These are phyloP conservation scores for Synchiropus splendidus DNA, from an alignment of 2,113 vertebrate genomes.

Conservation along the genomic window DNA sequence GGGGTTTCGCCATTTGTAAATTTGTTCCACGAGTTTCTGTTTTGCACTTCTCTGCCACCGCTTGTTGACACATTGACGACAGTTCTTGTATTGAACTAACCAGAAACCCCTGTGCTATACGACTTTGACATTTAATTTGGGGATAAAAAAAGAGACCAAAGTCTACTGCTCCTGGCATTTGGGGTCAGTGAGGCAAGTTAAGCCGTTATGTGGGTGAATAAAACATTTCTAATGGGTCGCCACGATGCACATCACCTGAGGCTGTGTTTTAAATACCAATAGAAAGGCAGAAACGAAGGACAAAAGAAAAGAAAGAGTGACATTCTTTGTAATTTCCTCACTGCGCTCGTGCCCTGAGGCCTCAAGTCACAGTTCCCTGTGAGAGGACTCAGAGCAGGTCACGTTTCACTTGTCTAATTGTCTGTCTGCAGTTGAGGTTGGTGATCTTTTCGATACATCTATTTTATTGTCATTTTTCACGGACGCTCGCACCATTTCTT, in stretches of 20 bases:
- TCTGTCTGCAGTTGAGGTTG: constrained; percentile 8
- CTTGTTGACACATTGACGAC: no score
- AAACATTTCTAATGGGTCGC: constrained; percentile 54
- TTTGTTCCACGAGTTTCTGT: no score
- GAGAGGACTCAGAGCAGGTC: constrained; percentile 14
- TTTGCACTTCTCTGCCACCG: no score
- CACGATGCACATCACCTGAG: constrained; percentile 36
- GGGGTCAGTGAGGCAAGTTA: constrained; percentile 33
- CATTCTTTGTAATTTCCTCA: constrained; percentile 39
- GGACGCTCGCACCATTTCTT: not conserved
- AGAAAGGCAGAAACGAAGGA: constrained; percentile 23
- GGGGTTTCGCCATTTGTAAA: no score
- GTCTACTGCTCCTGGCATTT: constrained; percentile 10
- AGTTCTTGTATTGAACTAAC: no score
- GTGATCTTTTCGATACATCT: constrained; percentile 7
- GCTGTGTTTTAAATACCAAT: constrained; percentile 39
- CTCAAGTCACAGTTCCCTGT: constrained; percentile 20
- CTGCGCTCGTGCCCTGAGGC: constrained; percentile 32
- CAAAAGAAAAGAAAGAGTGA: constrained; percentile 28
- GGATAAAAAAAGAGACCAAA: not conserved
- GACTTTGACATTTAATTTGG: not conserved
- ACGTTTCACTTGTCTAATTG: constrained; percentile 23
- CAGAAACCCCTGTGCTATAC: no score
- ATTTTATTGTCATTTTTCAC: constrained; percentile 2
- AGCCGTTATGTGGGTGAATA: constrained; percentile 39